Evolutionary conservation across 2,888 invertebrate species (phyloP).

Genomic region (Idaea biselata): DNA sequence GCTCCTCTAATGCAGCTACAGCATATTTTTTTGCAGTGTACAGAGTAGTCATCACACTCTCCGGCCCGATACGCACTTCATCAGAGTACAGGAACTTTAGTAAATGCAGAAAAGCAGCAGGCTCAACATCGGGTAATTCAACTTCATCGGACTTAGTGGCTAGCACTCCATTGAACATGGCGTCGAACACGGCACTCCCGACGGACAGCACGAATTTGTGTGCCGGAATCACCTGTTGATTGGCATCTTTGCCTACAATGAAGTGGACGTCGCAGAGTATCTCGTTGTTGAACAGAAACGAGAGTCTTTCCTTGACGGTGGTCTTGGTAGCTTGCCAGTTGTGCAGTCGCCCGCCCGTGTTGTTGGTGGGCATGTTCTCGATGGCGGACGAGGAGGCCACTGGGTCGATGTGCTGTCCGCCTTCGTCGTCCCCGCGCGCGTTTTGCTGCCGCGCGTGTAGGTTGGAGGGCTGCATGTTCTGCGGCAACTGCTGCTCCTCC

Average conservation of each 20-base stretch:
- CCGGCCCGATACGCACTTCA: conserved; percentile 90
- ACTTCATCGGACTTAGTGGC: conserved; percentile 86
- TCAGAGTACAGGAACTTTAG: conserved; percentile 89
- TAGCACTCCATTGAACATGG: conserved; percentile 90
- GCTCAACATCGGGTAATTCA: conserved; percentile 91
- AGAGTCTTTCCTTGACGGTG: conserved; percentile 87
- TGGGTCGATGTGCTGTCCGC: conserved; percentile 50
- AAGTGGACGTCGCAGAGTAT: conserved; percentile 86
- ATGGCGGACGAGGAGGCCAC: conserved; percentile 57
- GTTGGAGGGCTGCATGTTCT: conserved; percentile 78
- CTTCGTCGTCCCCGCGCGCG: conserved; percentile 50
- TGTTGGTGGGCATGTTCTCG: conserved; percentile 66
- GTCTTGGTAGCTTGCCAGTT: conserved; percentile 89
- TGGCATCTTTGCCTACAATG: conserved; percentile 86
- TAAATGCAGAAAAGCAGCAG: conserved; percentile 88
- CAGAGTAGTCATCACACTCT: conserved; percentile 92
- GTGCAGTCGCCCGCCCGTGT: conserved; percentile 73
- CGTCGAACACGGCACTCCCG: conserved; percentile 92
- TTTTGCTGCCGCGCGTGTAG: conserved; percentile 59
- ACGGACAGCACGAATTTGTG: conserved; percentile 90
- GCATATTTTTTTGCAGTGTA: conserved; percentile 94
- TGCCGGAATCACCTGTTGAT: conserved; percentile 87
- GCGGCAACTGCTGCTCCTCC: conserved; percentile 67
- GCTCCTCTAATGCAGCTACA: conserved; percentile 89
- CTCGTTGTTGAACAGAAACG: conserved; percentile 80